Conservation (phyloP, 1,140 invertebrate genomes). For the Diachasma alloeum region DNA sequence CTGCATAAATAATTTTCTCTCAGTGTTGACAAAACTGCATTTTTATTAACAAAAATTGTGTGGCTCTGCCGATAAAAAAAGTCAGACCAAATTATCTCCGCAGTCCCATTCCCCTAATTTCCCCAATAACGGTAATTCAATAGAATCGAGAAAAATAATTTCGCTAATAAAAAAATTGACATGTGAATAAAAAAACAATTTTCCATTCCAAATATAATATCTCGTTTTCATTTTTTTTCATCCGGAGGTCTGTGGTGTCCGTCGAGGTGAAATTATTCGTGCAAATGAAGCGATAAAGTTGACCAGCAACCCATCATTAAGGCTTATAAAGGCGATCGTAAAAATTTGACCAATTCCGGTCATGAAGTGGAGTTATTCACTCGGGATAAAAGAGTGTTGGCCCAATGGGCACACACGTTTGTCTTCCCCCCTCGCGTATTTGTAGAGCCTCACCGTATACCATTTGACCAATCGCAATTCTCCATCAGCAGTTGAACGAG, state of each 20-base stretch:
- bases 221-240: neutral
- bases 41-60: no score
- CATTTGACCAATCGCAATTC: neutral
- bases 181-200: no score
- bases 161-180: neutral
- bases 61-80: no score
- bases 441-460: neutral
- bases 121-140: neutral
- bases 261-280: conserved; percentile 30
- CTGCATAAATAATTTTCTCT: no score
- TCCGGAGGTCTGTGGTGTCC: neutral
- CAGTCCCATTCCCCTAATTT: neutral
- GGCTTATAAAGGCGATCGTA: conserved; percentile 38
- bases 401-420: conserved; percentile 2
- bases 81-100: no score
- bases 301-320: conserved; percentile 36
- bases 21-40: no score
- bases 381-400: neutral
- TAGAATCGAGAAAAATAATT: neutral
- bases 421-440: neutral
- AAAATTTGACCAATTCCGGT: conserved; percentile 35
- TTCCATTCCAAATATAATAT: neutral
- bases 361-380: neutral
- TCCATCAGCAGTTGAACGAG: neutral
- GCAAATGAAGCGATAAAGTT: conserved; percentile 39